Percentiles rank a stretch among this genome's conserved stretches.
Evolutionary conservation across 2,888 invertebrate species (phyloP).

Genomic region (Ophonus ardosiacus): DNA sequence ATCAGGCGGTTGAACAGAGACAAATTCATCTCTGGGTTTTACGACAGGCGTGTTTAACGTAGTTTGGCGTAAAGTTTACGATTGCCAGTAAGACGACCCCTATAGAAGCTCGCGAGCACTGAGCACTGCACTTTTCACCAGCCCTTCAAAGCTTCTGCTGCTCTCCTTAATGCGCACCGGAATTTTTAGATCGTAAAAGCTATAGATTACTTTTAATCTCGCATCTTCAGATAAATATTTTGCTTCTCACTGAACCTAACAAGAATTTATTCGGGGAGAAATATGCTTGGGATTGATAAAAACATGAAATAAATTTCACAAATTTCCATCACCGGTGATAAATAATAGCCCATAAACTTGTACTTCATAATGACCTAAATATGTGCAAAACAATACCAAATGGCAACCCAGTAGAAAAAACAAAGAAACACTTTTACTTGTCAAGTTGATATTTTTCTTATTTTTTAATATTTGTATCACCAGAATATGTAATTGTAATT

Average conservation of each 20-base stretch:
- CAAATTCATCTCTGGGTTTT: constrained; percentile 59
- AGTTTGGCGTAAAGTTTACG: constrained; percentile 61
- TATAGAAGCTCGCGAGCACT: constrained; percentile 5
- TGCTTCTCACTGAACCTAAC: constrained; percentile 11
- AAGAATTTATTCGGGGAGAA: neutral
- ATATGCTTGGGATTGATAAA: neutral
- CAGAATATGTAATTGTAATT: no score
- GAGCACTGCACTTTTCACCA: constrained; percentile 35
- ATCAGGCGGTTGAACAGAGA: constrained; percentile 55
- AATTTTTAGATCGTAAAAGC: constrained; percentile 35
- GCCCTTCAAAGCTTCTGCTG: neutral
- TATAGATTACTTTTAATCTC: constrained; percentile 40
- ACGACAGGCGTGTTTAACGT: constrained; percentile 56
- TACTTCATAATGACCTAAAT: no score
- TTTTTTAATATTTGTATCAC: no score
- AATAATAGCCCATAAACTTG: no score
- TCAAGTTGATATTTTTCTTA: no score
- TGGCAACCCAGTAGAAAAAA: no score
- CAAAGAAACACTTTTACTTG: no score
- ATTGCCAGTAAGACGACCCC: constrained; percentile 54
- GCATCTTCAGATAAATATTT: constrained; percentile 28
- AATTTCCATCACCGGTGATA: neutral
- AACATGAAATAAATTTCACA: neutral
- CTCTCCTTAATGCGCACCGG: constrained; percentile 1
- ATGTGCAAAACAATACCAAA: no score